Base-by-base conservation (phyloP, 1,140 invertebrate species). In the Radopholus similis region DNA sequence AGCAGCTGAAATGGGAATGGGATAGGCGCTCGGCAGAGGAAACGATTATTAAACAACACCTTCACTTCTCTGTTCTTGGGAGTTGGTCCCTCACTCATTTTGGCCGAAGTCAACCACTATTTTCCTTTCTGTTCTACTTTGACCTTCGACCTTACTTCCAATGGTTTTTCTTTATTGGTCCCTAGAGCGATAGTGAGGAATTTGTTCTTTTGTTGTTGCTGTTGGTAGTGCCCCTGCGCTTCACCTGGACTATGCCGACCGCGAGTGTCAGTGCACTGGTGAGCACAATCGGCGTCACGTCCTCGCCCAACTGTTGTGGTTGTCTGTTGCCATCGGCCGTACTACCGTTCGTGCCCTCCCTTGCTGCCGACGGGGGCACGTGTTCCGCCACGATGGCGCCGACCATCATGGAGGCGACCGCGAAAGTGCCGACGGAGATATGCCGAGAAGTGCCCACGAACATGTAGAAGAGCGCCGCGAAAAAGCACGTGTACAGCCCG, bases 401-500 rank as follows among this genome's bases (percentile, higher is more conserved):
- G 1, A 82, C 77, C 77, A 80, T 80, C 77, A 80, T 82, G 13
- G 56, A 68, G 13, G 75, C 76, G 8, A 80, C 79, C 21, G 79
- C 79, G 53, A 80, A 80, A 9, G 72, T 79, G 5, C 78, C 85
- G 65, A 85, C 77, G 23, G 84, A 85, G 18, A 84, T 71, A 64
- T 86, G 85, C 23, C 71, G 67, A 11, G 84, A 84, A 1, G 85
- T 84, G 4, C 84, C 85, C 32, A 86, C 81, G 35, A 86, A 82
- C 69, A 83, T 80, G 70, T 86, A 86, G 26, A 84, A 72, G 4
- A 85, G 53, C 2, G 83, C 77, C 28, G 84, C 78, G 62, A 86
- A 85, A 60, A 86, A 83, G 21, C 84, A 84, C 5, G 82, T 80
- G 66, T 86, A 86, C 1, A 86, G 74, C 21, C 85, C 85, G 64